A percentile compares a stretch with the other conserved stretches of the same genome.
Evolutionary conservation across 2,797 vertebrate genomes (phyloP).

Genomic region (Chloroceryle inda): DNA sequence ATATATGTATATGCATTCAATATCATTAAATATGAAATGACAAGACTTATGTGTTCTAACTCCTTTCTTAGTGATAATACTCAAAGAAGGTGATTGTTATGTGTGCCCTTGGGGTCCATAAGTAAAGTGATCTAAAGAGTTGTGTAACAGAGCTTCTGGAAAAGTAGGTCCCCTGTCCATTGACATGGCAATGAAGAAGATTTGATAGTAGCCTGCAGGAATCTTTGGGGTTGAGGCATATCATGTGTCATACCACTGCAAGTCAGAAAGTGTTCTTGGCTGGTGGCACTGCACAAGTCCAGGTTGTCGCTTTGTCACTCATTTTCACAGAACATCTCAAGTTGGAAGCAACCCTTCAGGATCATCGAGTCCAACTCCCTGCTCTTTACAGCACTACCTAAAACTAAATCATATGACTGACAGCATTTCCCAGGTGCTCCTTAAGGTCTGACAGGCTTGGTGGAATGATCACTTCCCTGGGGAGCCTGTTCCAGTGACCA

Average conservation of each 20-base stretch:
- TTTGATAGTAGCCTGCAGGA: background rate
- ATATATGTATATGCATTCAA: background rate
- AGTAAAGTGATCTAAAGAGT: background rate
- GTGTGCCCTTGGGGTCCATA: background rate
- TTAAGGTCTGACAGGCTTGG: no score
- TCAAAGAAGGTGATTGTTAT: background rate
- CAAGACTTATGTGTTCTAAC: background rate
- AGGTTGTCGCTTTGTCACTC: rapidly evolving
- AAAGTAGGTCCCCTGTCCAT: background rate
- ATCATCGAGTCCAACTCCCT: no score
- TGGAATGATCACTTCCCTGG: no score
- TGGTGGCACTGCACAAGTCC: background rate
- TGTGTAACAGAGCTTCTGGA: background rate
- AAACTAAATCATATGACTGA: no score
- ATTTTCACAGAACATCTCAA: no score
- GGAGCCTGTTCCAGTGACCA: no score
- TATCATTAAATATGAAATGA: background rate
- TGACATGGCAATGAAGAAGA: rapidly evolving
- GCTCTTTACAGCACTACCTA: no score
- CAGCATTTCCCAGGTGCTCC: no score
- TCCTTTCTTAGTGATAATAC: background rate
- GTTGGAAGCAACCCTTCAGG: no score
- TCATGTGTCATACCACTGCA: background rate
- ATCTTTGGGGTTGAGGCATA: background rate
- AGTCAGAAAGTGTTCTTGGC: background rate